phyloP scores from a whole-genome alignment of 2,888 invertebrate genomes.

The Laspeyria flexula region DNA sequence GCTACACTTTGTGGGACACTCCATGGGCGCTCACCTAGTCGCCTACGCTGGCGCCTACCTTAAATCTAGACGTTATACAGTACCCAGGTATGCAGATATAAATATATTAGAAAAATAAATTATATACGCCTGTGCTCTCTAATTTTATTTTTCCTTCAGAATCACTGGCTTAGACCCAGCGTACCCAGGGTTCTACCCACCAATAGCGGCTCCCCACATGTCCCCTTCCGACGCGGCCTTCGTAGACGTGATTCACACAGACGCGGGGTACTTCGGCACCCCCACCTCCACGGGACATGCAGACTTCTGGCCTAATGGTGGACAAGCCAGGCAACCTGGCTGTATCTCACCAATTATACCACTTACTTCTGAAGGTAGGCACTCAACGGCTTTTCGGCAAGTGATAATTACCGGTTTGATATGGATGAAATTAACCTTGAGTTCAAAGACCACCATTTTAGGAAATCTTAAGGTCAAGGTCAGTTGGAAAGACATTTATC shows the following conservation, averaged over 20 bases:
- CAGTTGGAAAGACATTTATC: too few species aligned
- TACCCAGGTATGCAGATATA: slow-evolving; percentile 56
- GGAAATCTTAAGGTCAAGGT: too few species aligned
- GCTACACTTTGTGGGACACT: slow-evolving; percentile 85
- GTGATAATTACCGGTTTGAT: too few species aligned
- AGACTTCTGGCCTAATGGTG: slow-evolving; percentile 82
- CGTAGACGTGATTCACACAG: slow-evolving; percentile 82
- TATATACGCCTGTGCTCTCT: too few species aligned
- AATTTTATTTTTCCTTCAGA: too few species aligned
- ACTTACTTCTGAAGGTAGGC: slow-evolving; percentile 59
- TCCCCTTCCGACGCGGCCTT: slow-evolving; percentile 65
- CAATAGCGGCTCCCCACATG: slow-evolving; percentile 55
- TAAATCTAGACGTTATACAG: slow-evolving; percentile 45
- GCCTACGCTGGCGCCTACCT: slow-evolving; percentile 82
- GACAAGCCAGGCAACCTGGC: slow-evolving; percentile 77
- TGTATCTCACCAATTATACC: slow-evolving; percentile 61
- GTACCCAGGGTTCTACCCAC: slow-evolving; percentile 72
- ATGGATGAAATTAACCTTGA: too few species aligned
- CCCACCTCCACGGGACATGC: slow-evolving; percentile 59
- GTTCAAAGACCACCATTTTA: too few species aligned
- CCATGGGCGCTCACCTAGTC: slow-evolving; percentile 85
- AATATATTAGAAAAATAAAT: too few species aligned
- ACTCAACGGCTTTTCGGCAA: too few species aligned
- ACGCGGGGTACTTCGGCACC: slow-evolving; percentile 71
- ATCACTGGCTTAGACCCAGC: slow-evolving; percentile 79